phyloP scores from a whole-genome alignment of 2,797 vertebrate species.

The Paratrypauchen microcephalus region DNA sequence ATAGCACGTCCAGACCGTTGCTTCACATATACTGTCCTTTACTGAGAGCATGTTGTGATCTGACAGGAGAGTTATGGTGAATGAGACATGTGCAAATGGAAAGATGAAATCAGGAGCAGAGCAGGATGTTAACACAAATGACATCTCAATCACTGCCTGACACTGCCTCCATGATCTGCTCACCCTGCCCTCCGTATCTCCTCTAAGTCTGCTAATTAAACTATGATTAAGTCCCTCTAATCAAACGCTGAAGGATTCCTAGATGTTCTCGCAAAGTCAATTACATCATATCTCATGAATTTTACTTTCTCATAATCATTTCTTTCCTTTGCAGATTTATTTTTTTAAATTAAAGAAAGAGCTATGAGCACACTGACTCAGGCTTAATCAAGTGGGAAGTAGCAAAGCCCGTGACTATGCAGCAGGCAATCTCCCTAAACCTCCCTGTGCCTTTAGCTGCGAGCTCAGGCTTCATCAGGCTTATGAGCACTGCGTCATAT shows the following conservation, averaged over 20 bases:
- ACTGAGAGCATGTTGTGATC: constrained; percentile 58
- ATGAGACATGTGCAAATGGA: constrained; percentile 38
- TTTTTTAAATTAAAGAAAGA: constrained; percentile 75
- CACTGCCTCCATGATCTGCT: constrained; percentile 40
- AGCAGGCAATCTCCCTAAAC: constrained; percentile 72
- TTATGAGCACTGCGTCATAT: constrained; percentile 70
- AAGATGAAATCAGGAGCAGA: constrained; percentile 51
- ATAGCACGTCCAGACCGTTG: not conserved
- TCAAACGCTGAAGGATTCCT: constrained; percentile 73
- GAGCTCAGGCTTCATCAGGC: constrained; percentile 74
- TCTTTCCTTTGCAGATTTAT: constrained; percentile 51
- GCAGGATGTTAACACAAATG: constrained; percentile 46
- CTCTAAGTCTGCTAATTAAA: constrained; percentile 77
- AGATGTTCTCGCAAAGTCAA: constrained; percentile 77
- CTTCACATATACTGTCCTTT: constrained; percentile 21
- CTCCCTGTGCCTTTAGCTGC: constrained; percentile 61
- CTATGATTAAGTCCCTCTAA: constrained; percentile 75
- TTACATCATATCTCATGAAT: constrained; percentile 79
- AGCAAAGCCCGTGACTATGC: constrained; percentile 74
- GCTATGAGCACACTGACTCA: constrained; percentile 60
- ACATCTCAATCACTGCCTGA: constrained; percentile 61
- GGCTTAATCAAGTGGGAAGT: constrained; percentile 82
- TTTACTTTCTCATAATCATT: constrained; percentile 80
- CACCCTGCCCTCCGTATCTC: constrained; percentile 41
- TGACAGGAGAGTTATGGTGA: constrained; percentile 30